Conservation (phyloP, 1,140 invertebrate species). For the Drosophila serrata region DNA sequence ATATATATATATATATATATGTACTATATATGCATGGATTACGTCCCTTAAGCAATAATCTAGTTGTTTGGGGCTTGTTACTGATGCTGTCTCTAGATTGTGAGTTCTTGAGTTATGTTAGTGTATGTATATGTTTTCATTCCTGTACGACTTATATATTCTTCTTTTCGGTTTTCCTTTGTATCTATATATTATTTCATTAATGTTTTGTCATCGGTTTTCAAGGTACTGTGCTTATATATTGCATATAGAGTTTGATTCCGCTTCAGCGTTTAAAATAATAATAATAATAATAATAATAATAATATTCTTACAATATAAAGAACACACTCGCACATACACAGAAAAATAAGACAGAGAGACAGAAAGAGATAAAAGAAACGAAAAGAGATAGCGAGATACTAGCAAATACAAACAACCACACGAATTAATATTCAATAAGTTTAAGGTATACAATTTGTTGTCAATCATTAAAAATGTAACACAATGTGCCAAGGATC, state of each 20-base stretch:
- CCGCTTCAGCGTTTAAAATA: conserved; percentile 36
- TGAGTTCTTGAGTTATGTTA: conserved; percentile 12
- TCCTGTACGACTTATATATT: conserved; percentile 8
- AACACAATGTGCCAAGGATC: conserved; percentile 33
- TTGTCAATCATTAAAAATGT: conserved; percentile 48
- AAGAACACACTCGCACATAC: conserved; percentile 22
- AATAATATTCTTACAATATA: conserved; percentile 23
- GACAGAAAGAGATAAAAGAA: conserved; percentile 3
- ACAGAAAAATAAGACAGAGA: conserved; percentile 1
- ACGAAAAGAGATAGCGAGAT: conserved; percentile 19
- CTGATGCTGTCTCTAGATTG: conserved; percentile 13
- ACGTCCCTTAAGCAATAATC: conserved; percentile 11
- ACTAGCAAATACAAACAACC: conserved; percentile 3
- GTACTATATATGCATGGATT: conserved; percentile 32
- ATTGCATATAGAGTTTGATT: conserved; percentile 56
- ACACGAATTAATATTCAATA: background rate
- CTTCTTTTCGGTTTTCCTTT: conserved; percentile 4
- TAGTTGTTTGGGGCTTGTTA: conserved; percentile 29
- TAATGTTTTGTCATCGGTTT: conserved; percentile 18
- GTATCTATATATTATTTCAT: conserved; percentile 7
- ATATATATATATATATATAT: no score
- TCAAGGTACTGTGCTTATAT: conserved; percentile 56
- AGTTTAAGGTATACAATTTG: conserved; percentile 28
- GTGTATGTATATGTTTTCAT: conserved; percentile 11
- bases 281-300: conserved; percentile 41